phyloP scores from a whole-genome alignment of 2,113 vertebrate genomes.

The Etia nguti region DNA sequence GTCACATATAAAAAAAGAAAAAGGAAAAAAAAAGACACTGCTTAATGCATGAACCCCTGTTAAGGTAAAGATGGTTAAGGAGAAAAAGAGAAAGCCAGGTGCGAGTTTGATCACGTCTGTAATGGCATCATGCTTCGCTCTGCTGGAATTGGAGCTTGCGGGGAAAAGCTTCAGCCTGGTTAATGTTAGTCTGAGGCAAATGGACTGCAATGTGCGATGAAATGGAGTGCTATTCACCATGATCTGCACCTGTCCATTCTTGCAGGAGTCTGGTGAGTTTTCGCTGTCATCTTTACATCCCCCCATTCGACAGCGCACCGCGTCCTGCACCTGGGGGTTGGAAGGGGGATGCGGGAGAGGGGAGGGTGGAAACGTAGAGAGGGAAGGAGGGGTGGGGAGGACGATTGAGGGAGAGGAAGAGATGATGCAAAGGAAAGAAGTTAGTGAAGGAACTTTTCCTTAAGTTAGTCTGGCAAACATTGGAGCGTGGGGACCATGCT shows the following conservation, averaged over 20 bases:
- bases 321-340: slow-evolving; percentile 87
- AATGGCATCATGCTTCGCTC: not conserved
- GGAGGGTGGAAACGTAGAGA: not conserved
- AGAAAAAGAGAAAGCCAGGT: not conserved
- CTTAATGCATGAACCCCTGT: not conserved
- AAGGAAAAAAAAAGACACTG: not conserved
- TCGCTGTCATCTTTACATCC: slow-evolving; percentile 96
- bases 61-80: not conserved
- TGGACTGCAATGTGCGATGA: slow-evolving; percentile 50
- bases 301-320: slow-evolving; percentile 93
- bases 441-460: slow-evolving; percentile 22
- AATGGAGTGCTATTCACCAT: slow-evolving; percentile 89
- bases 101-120: not conserved
- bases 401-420: not conserved
- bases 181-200: not conserved
- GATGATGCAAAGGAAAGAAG: slow-evolving; percentile 24
- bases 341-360: not conserved
- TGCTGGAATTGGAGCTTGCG: not conserved
- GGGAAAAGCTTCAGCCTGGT: not conserved
- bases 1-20: not conserved
- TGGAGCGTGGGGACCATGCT: not conserved
- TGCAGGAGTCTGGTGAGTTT: slow-evolving; percentile 97
- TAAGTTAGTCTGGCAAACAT: slow-evolving; percentile 5
- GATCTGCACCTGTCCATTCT: slow-evolving; percentile 99
- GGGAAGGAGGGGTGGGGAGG: not conserved